Conservation (phyloP, 2,888 invertebrate species). For the Cataglyphis altisquamis region DNA sequence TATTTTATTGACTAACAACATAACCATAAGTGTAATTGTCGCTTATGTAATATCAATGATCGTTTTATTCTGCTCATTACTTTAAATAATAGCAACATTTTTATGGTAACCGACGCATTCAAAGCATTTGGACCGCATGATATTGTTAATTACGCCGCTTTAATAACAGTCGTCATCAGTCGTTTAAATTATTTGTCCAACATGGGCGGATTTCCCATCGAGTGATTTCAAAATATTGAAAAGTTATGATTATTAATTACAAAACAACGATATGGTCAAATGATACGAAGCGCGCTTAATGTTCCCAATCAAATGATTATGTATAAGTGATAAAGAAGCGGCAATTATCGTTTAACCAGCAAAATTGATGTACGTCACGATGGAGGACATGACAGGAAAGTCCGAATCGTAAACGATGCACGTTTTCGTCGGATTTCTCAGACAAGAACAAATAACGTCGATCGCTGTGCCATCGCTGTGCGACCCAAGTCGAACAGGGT, state of each 20-base stretch:
- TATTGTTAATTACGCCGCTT: conserved; percentile 52
- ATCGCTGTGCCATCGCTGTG: conserved; percentile 71
- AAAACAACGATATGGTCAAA: not conserved
- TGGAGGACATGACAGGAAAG: not conserved
- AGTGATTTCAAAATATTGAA: conserved; percentile 33
- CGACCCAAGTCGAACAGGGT: conserved; percentile 73
- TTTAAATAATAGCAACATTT: conserved; percentile 45
- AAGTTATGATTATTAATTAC: conserved; percentile 36
- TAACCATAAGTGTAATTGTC: conserved; percentile 48
- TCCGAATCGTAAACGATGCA: conserved; percentile 58
- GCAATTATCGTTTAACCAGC: not conserved
- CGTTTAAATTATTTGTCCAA: conserved; percentile 40
- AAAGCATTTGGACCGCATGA: conserved; percentile 11
- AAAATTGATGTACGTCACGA: not conserved
- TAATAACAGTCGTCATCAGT: conserved; percentile 50
- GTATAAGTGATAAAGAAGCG: conserved; percentile 1
- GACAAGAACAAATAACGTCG: conserved; percentile 79
- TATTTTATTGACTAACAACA: not conserved
- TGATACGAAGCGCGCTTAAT: not conserved
- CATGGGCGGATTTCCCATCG: not conserved
- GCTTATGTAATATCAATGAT: conserved; percentile 33
- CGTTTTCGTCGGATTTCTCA: conserved; percentile 54
- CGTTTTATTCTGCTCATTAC: conserved; percentile 47
- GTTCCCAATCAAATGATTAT: not conserved
- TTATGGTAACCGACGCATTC: conserved; percentile 39